phyloP scores from a whole-genome alignment of 2,888 invertebrate genomes.

The Lithophane ornitopus region DNA sequence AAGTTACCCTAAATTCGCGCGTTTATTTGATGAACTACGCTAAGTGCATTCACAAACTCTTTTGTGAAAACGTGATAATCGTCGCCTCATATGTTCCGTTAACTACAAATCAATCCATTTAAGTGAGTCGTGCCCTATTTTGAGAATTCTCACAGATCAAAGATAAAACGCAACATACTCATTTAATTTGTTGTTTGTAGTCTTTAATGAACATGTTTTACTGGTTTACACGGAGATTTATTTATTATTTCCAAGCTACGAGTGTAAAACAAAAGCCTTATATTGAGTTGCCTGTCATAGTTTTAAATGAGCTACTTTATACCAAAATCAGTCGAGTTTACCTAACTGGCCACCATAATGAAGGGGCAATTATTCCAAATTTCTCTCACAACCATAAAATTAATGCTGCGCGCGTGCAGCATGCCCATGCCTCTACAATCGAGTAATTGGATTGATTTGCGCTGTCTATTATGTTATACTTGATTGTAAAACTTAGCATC shows the following conservation, averaged over 20 bases:
- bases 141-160: constrained; percentile 19
- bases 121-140: constrained; percentile 54
- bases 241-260: constrained; percentile 2
- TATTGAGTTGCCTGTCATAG: constrained; percentile 32
- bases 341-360: constrained; percentile 69
- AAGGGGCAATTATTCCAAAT: constrained; percentile 83
- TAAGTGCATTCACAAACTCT: constrained; percentile 78
- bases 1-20: constrained; percentile 70
- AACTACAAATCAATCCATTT: constrained; percentile 66
- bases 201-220: neutral
- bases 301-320: constrained; percentile 47
- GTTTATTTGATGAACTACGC: constrained; percentile 78
- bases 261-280: neutral
- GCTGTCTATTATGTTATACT: constrained; percentile 77
- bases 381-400: constrained; percentile 83
- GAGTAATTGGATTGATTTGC: constrained; percentile 85
- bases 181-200: constrained; percentile 6
- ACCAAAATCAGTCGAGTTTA: constrained; percentile 44
- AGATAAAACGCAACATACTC: constrained; percentile 20
- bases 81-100: constrained; percentile 65
- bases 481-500: constrained; percentile 71
- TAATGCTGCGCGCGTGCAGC: constrained; percentile 80
- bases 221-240: neutral
- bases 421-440: constrained; percentile 69
- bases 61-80: constrained; percentile 81